Conservation (phyloP, 37 sponge, comb jelly and placozoan genomes). For the Oscarella lobularis region DNA sequence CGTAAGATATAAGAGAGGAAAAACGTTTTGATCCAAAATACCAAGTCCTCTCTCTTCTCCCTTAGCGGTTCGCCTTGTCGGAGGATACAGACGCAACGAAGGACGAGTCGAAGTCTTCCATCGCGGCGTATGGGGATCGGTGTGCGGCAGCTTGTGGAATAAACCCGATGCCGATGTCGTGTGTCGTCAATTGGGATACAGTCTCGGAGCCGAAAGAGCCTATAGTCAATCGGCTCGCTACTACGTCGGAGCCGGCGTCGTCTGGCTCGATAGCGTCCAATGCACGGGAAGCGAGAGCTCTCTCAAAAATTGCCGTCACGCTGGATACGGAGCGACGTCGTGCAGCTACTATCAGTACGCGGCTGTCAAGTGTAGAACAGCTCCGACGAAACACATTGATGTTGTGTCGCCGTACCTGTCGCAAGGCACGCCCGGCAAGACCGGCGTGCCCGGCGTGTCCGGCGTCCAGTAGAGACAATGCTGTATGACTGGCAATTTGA, state of each 20-base stretch:
- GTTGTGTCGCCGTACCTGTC: no score
- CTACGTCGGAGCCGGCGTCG: neutral
- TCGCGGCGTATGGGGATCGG: neutral
- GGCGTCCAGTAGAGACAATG: no score
- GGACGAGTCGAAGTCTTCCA: neutral
- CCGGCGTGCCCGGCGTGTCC: no score
- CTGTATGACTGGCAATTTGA: no score
- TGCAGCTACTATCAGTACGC: neutral
- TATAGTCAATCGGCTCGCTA: neutral
- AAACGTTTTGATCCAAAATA: no score
- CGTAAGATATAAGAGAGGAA: neutral
- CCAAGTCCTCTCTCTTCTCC: no score
- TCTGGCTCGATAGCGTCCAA: neutral
- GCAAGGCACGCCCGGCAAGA: no score
- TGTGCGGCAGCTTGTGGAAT: neutral
- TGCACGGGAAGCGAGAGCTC: neutral
- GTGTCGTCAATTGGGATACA: neutral
- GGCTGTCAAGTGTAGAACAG: neutral
- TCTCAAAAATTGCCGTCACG: neutral
- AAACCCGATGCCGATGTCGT: neutral
- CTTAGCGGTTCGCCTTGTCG: neutral
- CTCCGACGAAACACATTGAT: no score
- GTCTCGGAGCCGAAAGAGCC: neutral
- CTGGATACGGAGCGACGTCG: neutral
- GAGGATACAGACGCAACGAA: neutral